Conservation (phyloP, 2,797 vertebrate species). For the Echiichthys vipera region DNA sequence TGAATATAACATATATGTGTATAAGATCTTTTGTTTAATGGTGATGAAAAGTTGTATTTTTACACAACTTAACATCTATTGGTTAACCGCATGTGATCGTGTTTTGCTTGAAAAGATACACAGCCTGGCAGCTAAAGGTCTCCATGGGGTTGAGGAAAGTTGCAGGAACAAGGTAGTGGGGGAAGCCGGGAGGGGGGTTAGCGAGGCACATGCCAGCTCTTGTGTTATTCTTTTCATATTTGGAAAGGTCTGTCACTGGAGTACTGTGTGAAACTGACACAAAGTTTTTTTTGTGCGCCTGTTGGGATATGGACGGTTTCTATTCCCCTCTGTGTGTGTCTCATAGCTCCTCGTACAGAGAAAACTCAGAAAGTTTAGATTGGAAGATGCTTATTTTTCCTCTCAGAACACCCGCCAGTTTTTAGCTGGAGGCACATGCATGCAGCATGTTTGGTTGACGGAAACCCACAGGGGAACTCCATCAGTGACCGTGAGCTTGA, state of each 20-base stretch:
- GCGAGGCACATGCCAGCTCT: constrained; percentile 37
- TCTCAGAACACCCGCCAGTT: constrained; percentile 24
- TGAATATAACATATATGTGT: no score
- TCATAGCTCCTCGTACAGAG: constrained; percentile 19
- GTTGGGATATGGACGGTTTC: constrained; percentile 36
- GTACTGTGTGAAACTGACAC: constrained; percentile 53
- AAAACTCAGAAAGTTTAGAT: constrained; percentile 27
- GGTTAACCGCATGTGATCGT: constrained; percentile 39
- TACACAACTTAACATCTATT: no score
- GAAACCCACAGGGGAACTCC: constrained; percentile 34
- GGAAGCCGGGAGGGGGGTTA: constrained; percentile 32
- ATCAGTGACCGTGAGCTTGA: constrained; percentile 30
- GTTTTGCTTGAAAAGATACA: constrained; percentile 39
- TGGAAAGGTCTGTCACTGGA: constrained; percentile 50
- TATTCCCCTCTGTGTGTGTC: constrained; percentile 28
- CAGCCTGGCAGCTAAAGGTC: constrained; percentile 20
- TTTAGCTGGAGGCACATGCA: constrained; percentile 28
- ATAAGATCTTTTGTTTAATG: no score
- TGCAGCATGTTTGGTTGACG: constrained; percentile 8
- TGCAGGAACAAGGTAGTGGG: constrained; percentile 24
- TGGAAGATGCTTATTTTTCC: constrained; percentile 50
- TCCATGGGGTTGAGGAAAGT: constrained; percentile 22
- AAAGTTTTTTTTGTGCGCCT: constrained; percentile 4
- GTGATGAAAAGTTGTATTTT: neutral
- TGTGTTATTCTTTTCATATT: constrained; percentile 63